Conservation (phyloP, 1,140 invertebrate genomes). For the Coelopa frigida region DNA sequence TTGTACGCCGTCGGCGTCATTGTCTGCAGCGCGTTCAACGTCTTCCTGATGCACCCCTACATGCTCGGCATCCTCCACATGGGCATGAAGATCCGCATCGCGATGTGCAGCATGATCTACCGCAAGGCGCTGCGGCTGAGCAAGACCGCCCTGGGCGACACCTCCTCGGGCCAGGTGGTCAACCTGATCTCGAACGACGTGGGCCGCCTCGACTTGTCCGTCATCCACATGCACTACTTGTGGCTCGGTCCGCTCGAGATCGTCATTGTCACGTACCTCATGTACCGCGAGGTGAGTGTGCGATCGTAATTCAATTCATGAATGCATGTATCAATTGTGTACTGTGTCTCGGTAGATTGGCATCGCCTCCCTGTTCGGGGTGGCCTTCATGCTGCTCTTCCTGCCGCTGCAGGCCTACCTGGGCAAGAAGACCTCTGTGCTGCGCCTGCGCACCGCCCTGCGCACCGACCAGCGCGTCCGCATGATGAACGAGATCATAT, state of each 20-base stretch:
- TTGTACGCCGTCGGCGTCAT: constrained; percentile 61
- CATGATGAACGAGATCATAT: constrained; percentile 87
- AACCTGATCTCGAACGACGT: constrained; percentile 90
- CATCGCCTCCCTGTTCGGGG: constrained; percentile 66
- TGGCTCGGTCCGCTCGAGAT: constrained; percentile 79
- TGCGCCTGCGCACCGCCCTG: constrained; percentile 59
- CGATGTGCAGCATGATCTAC: constrained; percentile 72
- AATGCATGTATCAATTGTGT: constrained; percentile 1
- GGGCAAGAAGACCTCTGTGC: constrained; percentile 60
- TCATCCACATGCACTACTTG: constrained; percentile 65
- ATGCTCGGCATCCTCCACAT: constrained; percentile 67
- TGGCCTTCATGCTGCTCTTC: constrained; percentile 68
- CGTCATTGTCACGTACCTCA: constrained; percentile 64
- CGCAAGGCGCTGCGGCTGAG: constrained; percentile 67
- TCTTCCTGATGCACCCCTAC: constrained; percentile 68
- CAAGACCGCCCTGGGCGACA: constrained; percentile 63
- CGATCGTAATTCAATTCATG: not conserved
- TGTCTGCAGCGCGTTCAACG: constrained; percentile 59
- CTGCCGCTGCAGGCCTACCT: constrained; percentile 78
- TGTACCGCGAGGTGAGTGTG: constrained; percentile 54
- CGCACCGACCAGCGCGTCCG: constrained; percentile 77
- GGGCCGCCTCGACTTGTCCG: constrained; percentile 60
- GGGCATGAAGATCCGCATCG: constrained; percentile 72
- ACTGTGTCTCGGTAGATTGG: constrained; percentile 50
- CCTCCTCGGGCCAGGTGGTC: constrained; percentile 80